Evolutionary conservation across 1,140 invertebrate genomes (phyloP), one percentile per base, ranked within the genome.

Genomic region (Thereuonema tuberculata): DNA sequence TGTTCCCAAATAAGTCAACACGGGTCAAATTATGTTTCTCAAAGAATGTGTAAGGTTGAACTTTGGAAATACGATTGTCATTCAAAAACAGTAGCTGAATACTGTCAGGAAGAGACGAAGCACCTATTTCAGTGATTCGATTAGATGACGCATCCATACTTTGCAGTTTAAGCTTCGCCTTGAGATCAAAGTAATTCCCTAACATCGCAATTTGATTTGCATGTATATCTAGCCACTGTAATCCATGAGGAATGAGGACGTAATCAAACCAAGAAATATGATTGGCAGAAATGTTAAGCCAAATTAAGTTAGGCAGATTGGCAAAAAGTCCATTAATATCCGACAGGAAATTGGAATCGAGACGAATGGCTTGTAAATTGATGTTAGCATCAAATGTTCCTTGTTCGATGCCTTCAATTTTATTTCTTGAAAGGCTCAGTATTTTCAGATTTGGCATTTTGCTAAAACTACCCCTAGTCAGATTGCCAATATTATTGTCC

Each of bases 251-350:
- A 52, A 94, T 81, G 58, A 91, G 77, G 17, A 84, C 81, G 72
- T 93, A 94, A 74, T 94, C 90, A 75, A 95, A 94, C 82, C 85
- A 85, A 66, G 87, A 81, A 64, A 95, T 76, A 67, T 84, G 82
- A 76, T 95, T 95, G 74, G 90, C 87, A 25, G 88, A 92, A 60
- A 93, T 84, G 75, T 94, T 95, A 25, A 95, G 74, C 88, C 88
- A 92, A 63, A 89, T 75, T 49, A 95, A 74, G 64, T 83, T 84
- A 1, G 84, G 81, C 67, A 92, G 82, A 66, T 89, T 84, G 61
- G 82, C 81, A 71, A 94, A 93, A 21, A 91, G 76, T 2, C 85
- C 86, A 69, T 84, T 86, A 54, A 94, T 89, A 67, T 92, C 87
- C 15, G 81, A 83, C 24, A 94, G 73, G 60, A 82, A 78, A 74